phyloP scores from a whole-genome alignment of 2,113 vertebrate genomes.

The Pygoscelis antarcticus region DNA sequence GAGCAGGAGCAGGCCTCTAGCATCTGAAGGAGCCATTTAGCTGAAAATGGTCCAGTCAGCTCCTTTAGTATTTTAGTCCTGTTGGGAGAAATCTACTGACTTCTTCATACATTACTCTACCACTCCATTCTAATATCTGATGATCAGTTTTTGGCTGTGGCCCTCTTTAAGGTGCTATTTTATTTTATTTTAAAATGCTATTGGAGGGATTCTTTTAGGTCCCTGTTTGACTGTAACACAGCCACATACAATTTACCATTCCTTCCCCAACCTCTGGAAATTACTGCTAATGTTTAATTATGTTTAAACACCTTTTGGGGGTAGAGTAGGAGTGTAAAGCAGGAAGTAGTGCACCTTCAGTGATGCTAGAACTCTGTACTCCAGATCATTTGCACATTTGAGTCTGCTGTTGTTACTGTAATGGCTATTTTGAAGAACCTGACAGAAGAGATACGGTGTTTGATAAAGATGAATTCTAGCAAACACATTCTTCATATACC shows the following conservation, averaged over 20 bases:
- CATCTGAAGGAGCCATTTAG: slow-evolving; percentile 30
- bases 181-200: slow-evolving; percentile 5
- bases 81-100: not conserved
- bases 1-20: slow-evolving; percentile 68
- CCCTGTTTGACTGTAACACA: slow-evolving; percentile 58
- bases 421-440: slow-evolving; percentile 59
- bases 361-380: slow-evolving; percentile 62
- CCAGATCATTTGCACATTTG: slow-evolving; percentile 65
- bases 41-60: not conserved
- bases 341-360: slow-evolving; percentile 20
- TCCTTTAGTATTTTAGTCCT: not conserved
- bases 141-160: slow-evolving; percentile 18
- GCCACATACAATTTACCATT: slow-evolving; percentile 37
- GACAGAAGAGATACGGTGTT: not conserved
- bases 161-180: slow-evolving; percentile 30
- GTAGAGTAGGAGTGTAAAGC: slow-evolving; percentile 19
- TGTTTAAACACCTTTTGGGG: not conserved
- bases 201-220: slow-evolving; percentile 40
- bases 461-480: not conserved
- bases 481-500: slow-evolving; percentile 29
- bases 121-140: not conserved
- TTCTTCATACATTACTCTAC: not conserved
- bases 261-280: slow-evolving; percentile 30
- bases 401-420: slow-evolving; percentile 63
- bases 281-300: slow-evolving; percentile 12